Evolutionary conservation across 2,888 invertebrate genomes (phyloP), one percentile per base, ranked within the genome.

Genomic region (Eupithecia subumbrata): DNA sequence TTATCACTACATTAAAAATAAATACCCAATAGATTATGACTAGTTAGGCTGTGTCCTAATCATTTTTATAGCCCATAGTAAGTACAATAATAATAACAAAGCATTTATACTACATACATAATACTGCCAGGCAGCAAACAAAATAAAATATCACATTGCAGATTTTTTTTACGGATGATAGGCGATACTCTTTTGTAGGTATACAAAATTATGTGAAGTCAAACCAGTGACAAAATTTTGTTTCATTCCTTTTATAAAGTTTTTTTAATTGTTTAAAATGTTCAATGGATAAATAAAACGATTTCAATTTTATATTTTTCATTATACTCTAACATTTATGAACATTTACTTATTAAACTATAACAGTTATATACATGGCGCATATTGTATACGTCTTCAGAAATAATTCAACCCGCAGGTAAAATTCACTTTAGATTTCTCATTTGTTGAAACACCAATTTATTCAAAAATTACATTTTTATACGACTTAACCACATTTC

Each of bases 61-160:
- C 64, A 18, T 68, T 43, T 68, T 68, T 68, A 68, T 22, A 68
- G 68, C 68, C 68, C 68, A 68, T 43, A 14, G n/a, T 5, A 66
- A 34, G 64, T 34, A 12, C 43, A 45, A 14, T 45, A 63, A 63
- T n/a, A 40, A 22, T 40, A 71, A 71, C 40, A 60, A 40, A 40
- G 16, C 22, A 63, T 43, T 11, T 45, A 52, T 60, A 40, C 18
- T 66, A 40, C 30, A 30, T 66, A 40, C n/a, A n/a, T n/a, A n/a
- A n/a, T n/a, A 78, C 79, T 79, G 79, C 80, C 73, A 73, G 67
- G 79, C 81, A 80, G 80, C 75, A 72, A 81, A 81, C 34, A 77
- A 76, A 79, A 80, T 72, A 73, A 60, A 60, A 25, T 60, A 79
- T 81, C 78, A 81, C 81, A 81, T 73, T 75, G 72, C 66, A 71